A percentile compares a stretch with the other conserved stretches of the same genome.
Evolutionary conservation across 2,797 vertebrate species (phyloP).

Genomic region (Ficedula albicollis): DNA sequence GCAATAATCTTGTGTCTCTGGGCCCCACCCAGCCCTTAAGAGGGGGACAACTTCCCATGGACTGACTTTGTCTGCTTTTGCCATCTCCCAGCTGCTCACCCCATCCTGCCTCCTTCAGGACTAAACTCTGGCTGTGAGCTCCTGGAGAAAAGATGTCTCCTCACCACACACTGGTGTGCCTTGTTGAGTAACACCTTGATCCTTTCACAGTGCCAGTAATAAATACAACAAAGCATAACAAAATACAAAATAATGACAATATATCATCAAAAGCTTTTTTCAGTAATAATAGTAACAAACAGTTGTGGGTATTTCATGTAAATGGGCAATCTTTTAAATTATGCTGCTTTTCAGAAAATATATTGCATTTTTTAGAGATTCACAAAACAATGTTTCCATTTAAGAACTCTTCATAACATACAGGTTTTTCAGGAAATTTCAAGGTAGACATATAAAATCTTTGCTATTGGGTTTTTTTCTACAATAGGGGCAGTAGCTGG

Average conservation of each 20-base stretch:
- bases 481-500: not conserved
- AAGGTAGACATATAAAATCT: not conserved
- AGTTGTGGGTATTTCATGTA: not conserved
- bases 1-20: not conserved
- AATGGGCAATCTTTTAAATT: not conserved
- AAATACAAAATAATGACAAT: slow-evolving; percentile 18
- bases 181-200: not conserved
- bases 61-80: not conserved
- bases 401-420: not conserved
- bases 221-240: not conserved
- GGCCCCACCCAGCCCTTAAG: too few relatives aligned
- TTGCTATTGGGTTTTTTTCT: not conserved
- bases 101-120: not conserved
- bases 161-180: accelerated
- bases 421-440: not conserved
- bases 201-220: not conserved
- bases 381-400: not conserved
- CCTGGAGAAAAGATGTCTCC: not conserved
- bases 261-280: not conserved
- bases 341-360: not conserved
- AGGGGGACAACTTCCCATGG: not conserved
- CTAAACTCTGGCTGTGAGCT: not conserved
- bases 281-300: not conserved
- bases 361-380: not conserved
- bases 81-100: not conserved